Base-by-base conservation (phyloP, 1,140 invertebrate species). In the Idris sp. region DNA sequence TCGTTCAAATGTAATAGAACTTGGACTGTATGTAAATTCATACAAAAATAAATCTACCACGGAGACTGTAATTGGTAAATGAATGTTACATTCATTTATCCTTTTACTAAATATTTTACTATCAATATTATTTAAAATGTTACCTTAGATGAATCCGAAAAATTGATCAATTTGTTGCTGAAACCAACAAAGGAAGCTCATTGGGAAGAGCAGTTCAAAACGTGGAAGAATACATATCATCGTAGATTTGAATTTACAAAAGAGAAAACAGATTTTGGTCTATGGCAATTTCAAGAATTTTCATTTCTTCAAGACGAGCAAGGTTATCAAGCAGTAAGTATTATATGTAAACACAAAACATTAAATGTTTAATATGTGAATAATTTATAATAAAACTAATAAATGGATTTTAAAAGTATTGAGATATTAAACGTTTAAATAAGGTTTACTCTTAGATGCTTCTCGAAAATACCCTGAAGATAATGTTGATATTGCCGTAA, bases 251-350 rank as follows among this genome's bases (percentile, higher is more conserved):
- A 43, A 25, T 2, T 6, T 11, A 43, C 40, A 5, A 43, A 13
- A 25, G 40, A 43, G 13, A 43, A 43, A 26, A 43, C 22, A 43
- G 40, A 43, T 43, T 43, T 18, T 6, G 40, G 40, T 11, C 26
- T 43, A 43, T 43, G 40, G 40, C 40, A 43, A 9, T 43, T 43
- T 25, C 18, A 43, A 22, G 2, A 2, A 43, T 43, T 25, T 43
- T 19, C 18, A 26, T 43, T 43, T 43, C 40, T 43, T n/a, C 40
- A 43, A 26, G 40, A 22, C 6, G 18, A 25, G 4, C 18, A 10
- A 2, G 19, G 18, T 41, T 41, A 25, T 25, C 1, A 10, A 6
- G n/a, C 16, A 25, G 38, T 41, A 41, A 22, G 16, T 25, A 18
- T 38, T 2, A 6, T 38, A n/a, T n/a, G 4, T 40, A 19, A 9